Percentiles rank a stretch among this genome's conserved stretches.
These are phyloP conservation scores for Peromyscus nudipes DNA, from an alignment of 2,797 vertebrate species.

Conservation along the genomic window DNA sequence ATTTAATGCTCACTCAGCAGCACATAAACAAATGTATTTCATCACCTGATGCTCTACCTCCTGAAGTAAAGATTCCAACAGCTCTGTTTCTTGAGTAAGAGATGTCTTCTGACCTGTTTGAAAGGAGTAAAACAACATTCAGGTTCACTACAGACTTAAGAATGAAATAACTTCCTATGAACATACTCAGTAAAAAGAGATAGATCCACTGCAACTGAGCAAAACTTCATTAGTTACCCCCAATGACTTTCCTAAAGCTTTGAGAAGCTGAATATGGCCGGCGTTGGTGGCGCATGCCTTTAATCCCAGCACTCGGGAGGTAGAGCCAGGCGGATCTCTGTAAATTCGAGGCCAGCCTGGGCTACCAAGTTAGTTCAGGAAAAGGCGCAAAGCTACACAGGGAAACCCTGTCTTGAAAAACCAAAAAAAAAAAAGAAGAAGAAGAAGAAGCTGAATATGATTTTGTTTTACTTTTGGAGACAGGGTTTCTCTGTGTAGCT, in stretches of 20 bases:
- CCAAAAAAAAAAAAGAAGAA: too few species aligned
- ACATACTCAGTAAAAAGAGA: not conserved
- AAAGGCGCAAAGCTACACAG: too few species aligned
- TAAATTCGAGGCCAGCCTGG: too few species aligned
- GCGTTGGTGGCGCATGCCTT: too few species aligned
- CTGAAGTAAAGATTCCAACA: slow-evolving; percentile 97
- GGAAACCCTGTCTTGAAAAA: too few species aligned
- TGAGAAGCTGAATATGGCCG: not conserved
- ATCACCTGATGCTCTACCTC: slow-evolving; percentile 99
- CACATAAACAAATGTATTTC: not conserved
- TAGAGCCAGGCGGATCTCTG: too few species aligned
- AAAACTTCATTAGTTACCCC: slow-evolving; percentile 35
- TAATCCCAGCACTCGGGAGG: too few species aligned
- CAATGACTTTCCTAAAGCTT: slow-evolving; percentile 18
- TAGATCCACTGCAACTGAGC: not conserved
- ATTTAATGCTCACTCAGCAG: not conserved
- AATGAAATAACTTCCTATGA: slow-evolving; percentile 38
- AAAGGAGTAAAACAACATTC: slow-evolving; percentile 61
- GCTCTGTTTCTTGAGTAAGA: slow-evolving; percentile 98
- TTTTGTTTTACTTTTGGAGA: not conserved
- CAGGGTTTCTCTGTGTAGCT: not conserved
- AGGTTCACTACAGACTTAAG: not conserved
- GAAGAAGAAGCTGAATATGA: not conserved
- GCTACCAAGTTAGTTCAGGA: too few species aligned
- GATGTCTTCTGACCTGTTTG: slow-evolving; percentile 98